These are phyloP conservation scores for Vesta saturnalis DNA, from an alignment of 2,888 invertebrate species.

Conservation along the genomic window DNA sequence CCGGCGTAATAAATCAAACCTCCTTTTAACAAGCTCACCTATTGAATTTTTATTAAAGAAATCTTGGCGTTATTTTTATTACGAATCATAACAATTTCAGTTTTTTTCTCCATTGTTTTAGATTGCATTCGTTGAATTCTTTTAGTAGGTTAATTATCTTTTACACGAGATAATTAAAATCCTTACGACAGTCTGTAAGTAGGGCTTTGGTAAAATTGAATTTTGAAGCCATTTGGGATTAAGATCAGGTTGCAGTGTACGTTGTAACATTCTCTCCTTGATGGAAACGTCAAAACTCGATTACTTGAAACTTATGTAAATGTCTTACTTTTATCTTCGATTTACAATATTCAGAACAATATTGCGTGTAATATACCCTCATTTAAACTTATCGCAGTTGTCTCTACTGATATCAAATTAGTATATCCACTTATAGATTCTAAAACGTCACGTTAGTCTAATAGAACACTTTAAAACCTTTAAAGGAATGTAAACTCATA, in stretches of 20 bases:
- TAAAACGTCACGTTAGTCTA: no score
- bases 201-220: background rate
- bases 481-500: no score
- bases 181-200: background rate
- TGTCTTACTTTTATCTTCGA: background rate
- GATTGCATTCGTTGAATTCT: background rate
- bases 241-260: background rate
- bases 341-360: no score
- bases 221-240: background rate
- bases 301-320: background rate
- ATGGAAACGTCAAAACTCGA: background rate
- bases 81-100: constrained; percentile 10
- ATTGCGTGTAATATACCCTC: no score
- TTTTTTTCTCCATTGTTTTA: constrained; percentile 2
- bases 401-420: no score
- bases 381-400: no score
- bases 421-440: no score
- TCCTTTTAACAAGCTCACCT: constrained; percentile 42
- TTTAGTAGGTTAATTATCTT: background rate
- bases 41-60: constrained; percentile 44
- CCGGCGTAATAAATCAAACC: constrained; percentile 44
- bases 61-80: constrained; percentile 30
- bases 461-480: no score
- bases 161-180: background rate
- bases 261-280: background rate